phyloP scores from a whole-genome alignment of 2,888 invertebrate species.

The Nymphalis c-album region DNA sequence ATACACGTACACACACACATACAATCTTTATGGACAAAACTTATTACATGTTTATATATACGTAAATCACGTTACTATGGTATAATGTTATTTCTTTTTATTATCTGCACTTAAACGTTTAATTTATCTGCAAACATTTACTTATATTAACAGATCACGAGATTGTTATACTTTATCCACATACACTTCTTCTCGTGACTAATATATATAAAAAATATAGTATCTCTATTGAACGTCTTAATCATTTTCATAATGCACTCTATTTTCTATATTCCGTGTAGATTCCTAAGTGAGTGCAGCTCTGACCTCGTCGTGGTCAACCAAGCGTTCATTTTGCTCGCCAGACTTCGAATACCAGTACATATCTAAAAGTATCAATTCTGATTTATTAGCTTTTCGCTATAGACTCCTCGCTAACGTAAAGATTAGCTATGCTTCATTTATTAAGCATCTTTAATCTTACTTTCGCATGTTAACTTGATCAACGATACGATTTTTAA shows the following conservation, averaged over 20 bases:
- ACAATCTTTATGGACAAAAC: slow-evolving; percentile 3
- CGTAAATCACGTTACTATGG: slow-evolving; percentile 16
- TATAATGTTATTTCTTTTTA: slow-evolving; percentile 16
- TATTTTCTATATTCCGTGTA: not conserved
- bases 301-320: slow-evolving; percentile 58
- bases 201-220: not conserved
- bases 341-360: slow-evolving; percentile 40
- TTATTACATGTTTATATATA: slow-evolving; percentile 7
- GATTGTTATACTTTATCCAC: slow-evolving; percentile 19
- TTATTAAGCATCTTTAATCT: not conserved
- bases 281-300: slow-evolving; percentile 46
- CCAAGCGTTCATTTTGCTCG: slow-evolving; percentile 58
- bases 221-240: not conserved
- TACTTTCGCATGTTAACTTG: not conserved
- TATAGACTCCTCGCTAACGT: not conserved
- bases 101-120: slow-evolving; percentile 26
- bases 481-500: not conserved
- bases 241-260: not conserved
- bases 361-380: not conserved
- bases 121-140: slow-evolving; percentile 25
- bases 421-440: not conserved
- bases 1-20: too few relatives aligned
- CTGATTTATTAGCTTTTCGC: not conserved
- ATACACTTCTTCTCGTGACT: slow-evolving; percentile 24
- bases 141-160: slow-evolving; percentile 25